These are phyloP conservation scores for Calameuta idolon DNA, from an alignment of 2,888 invertebrate genomes.

Conservation along the genomic window DNA sequence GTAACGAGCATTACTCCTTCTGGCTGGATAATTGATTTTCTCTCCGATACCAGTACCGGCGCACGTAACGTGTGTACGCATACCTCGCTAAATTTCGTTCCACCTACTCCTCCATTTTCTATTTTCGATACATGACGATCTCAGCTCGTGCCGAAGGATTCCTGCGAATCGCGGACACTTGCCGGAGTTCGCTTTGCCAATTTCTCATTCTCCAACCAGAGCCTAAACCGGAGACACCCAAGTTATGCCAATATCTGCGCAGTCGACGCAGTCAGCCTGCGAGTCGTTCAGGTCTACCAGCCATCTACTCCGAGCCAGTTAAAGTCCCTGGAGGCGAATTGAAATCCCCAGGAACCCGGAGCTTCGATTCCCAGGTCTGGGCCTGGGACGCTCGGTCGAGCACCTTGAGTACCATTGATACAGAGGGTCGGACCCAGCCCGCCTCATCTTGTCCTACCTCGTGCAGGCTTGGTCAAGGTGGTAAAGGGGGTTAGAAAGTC, in stretches of 20 bases:
- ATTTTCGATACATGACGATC: not conserved
- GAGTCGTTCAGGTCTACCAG: not conserved
- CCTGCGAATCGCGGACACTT: not conserved
- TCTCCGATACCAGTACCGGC: not conserved
- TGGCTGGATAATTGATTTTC: conserved; percentile 34
- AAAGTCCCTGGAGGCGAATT: not conserved
- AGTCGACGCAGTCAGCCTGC: not conserved
- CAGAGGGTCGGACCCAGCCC: not conserved
- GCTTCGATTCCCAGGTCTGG: not conserved
- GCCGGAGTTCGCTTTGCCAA: not conserved
- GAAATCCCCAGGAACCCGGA: not conserved
- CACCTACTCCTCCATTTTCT: not conserved
- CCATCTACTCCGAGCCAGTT: not conserved
- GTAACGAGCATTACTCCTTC: conserved; percentile 31
- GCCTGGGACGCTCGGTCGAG: not conserved
- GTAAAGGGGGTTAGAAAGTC: not conserved
- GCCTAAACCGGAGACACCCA: not conserved
- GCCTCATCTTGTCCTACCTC: too few relatives aligned
- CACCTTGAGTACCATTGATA: not conserved
- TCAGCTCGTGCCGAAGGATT: not conserved
- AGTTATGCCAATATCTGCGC: not conserved
- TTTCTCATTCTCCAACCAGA: not conserved
- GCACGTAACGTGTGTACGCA: not conserved
- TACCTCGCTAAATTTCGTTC: not conserved
- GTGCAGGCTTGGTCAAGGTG: too few relatives aligned